Evolutionary conservation across 2,888 invertebrate species (phyloP).

Genomic region (Selenia dentaria): DNA sequence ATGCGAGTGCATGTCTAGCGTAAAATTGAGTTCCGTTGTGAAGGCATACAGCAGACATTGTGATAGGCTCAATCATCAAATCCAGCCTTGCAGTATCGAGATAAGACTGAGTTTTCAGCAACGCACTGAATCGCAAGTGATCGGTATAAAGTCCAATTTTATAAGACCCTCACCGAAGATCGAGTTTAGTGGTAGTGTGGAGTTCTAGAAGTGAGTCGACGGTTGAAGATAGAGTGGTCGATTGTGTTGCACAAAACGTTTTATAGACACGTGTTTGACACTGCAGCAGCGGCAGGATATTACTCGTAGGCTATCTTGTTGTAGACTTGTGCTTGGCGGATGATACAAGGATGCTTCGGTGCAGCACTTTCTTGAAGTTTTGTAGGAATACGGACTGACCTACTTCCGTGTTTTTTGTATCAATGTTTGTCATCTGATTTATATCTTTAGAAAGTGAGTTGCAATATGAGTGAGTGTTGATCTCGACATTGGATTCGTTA

Average conservation of each 20-base stretch:
- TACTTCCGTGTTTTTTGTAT: slow-evolving; percentile 1
- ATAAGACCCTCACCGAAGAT: slow-evolving; percentile 35
- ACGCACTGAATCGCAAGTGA: slow-evolving; percentile 38
- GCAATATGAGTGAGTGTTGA: no score
- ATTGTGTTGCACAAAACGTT: slow-evolving; percentile 46
- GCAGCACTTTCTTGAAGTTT: slow-evolving; percentile 20
- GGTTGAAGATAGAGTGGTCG: slow-evolving; percentile 40
- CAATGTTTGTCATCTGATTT: no score
- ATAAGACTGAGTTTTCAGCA: slow-evolving; percentile 44
- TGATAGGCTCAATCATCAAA: slow-evolving; percentile 33
- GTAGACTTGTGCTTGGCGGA: slow-evolving; percentile 8
- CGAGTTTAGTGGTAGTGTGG: slow-evolving; percentile 30
- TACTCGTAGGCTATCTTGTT: slow-evolving; percentile 47
- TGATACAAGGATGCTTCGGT: slow-evolving; percentile 28
- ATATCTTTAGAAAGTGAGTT: no score
- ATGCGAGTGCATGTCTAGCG: slow-evolving; percentile 52
- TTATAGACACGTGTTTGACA: slow-evolving; percentile 53
- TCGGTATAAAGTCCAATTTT: slow-evolving; percentile 38
- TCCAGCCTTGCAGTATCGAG: slow-evolving; percentile 24
- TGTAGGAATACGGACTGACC: slow-evolving; percentile 14
- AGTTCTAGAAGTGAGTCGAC: slow-evolving; percentile 24
- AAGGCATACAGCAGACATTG: slow-evolving; percentile 56
- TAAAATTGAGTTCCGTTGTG: slow-evolving; percentile 63
- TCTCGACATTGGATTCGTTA: no score
- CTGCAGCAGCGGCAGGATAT: slow-evolving; percentile 57